Base-by-base conservation (phyloP, 2,888 invertebrate species). In the Eilema depressum region DNA sequence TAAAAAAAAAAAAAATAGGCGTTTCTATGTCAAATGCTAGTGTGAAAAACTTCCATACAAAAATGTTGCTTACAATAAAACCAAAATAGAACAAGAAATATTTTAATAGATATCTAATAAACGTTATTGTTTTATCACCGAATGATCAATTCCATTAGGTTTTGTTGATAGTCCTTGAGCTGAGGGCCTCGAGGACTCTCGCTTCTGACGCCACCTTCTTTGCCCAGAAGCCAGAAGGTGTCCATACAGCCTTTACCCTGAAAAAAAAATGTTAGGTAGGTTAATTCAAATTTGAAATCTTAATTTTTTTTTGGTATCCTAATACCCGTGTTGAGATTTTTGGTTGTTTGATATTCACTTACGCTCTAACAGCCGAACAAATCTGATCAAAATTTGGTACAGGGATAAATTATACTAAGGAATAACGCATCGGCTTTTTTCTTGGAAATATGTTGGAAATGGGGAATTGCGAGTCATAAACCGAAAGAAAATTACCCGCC, bases 191-290 rank as follows among this genome's bases (percentile, higher is more conserved):
- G 84, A 0, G 92, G 92, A 11, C 90, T 92, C 57, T 94, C 94
- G 0, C 83, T 76, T 1, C 83, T 83, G 0, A 91, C 69, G 0
- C 85, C 87, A 0, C 92, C 93, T 0, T 88, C 78, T 78, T 96
- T 96, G 14, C 95, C 95, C 1, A 92, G 65, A 59, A 96, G 86
- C 96, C 96, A 96, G 75, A 92, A 96, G 0, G 96, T 96, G 77
- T 96, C 94, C 96, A 96, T 96, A 11, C 77, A 79, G 8, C 96
- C 96, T 86, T 96, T 96, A 0, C 96, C 96, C 96, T 96, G 88
- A 86, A 86, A 75, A 17, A 63, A 20, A 20, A 63, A 53, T 2
- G 5, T 53, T 53, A 53, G 17, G 14, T 10, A 20, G n/a, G n/a
- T n/a, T n/a, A n/a, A n/a, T n/a, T n/a, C n/a, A 47, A 63, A 63